These are phyloP conservation scores for Anoncus sp. DNA, from an alignment of 2,888 invertebrate species.

Conservation along the genomic window DNA sequence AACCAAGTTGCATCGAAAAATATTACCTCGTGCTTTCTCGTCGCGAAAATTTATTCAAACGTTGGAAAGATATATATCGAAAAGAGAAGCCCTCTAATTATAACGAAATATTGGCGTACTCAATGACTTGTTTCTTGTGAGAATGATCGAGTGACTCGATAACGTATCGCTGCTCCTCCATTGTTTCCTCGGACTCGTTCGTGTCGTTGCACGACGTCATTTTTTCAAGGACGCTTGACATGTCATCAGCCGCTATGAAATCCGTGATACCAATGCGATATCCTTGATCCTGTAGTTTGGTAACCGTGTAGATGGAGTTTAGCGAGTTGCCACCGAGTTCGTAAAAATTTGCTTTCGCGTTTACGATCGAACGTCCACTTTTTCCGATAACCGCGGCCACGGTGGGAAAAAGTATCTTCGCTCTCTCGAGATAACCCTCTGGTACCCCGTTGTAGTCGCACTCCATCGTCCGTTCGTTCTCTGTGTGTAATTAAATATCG, in stretches of 20 bases:
- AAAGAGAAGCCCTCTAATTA: too few species aligned
- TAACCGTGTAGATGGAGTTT: conserved; percentile 93
- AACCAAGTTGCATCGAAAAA: too few species aligned
- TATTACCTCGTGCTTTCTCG: too few species aligned
- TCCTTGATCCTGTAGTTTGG: conserved; percentile 90
- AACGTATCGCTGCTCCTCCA: conserved; percentile 81
- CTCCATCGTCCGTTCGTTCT: conserved; percentile 85
- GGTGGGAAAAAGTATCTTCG: conserved; percentile 89
- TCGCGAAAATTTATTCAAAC: too few species aligned
- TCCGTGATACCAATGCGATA: conserved; percentile 92
- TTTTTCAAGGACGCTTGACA: conserved; percentile 88
- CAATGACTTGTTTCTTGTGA: conserved; percentile 88
- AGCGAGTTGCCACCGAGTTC: conserved; percentile 94
- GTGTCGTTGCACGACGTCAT: conserved; percentile 82
- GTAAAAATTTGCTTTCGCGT: conserved; percentile 90
- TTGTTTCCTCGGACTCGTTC: conserved; percentile 70
- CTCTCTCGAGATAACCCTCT: conserved; percentile 85
- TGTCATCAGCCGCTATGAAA: conserved; percentile 89
- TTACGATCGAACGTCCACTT: conserved; percentile 86
- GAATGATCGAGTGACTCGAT: conserved; percentile 86
- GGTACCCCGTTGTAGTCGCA: conserved; percentile 88
- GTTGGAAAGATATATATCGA: too few species aligned
- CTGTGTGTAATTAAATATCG: conserved; percentile 82
- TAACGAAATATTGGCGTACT: conserved; percentile 89
- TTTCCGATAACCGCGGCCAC: conserved; percentile 89